These are phyloP conservation scores for Carpatolechia fugitivella DNA, from an alignment of 2,888 invertebrate genomes.

Conservation along the genomic window DNA sequence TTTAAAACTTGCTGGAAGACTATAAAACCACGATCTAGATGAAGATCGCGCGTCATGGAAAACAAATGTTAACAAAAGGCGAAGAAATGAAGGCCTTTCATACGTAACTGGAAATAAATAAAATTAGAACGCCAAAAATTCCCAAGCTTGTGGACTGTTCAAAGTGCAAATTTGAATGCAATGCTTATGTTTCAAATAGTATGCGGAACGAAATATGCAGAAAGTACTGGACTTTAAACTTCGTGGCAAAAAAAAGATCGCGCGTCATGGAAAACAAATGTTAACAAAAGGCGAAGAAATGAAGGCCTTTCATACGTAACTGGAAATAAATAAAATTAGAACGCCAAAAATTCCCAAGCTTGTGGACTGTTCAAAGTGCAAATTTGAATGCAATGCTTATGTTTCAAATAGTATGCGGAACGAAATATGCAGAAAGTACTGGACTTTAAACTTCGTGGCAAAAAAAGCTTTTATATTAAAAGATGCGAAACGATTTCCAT, in stretches of 20 bases:
- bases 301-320: neutral
- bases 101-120: neutral
- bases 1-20: neutral
- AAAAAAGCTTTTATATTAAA: neutral
- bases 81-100: neutral
- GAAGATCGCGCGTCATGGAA: neutral
- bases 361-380: neutral
- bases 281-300: neutral
- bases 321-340: neutral
- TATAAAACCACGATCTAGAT: neutral
- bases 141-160: neutral
- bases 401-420: neutral
- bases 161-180: neutral
- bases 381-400: neutral
- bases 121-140: neutral
- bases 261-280: neutral
- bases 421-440: neutral
- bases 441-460: neutral
- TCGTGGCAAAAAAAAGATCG: neutral
- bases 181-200: neutral
- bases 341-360: neutral
- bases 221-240: neutral
- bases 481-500: neutral
- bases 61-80: neutral
- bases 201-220: neutral